Evolutionary conservation across 2,888 invertebrate species (phyloP).

Genomic region (Scaptomyza flava): DNA sequence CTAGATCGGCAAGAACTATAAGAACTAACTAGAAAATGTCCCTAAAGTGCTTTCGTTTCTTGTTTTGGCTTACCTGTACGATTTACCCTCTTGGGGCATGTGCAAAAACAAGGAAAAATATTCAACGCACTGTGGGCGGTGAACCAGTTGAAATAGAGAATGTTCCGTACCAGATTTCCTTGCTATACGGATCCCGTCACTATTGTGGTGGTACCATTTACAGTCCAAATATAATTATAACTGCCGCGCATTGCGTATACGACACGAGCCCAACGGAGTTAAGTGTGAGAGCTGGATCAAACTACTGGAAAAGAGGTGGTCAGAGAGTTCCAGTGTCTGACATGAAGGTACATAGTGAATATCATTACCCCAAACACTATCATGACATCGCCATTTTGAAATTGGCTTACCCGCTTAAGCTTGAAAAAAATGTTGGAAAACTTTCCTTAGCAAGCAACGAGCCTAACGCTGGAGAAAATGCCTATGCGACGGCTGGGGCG

Average conservation of each 20-base stretch:
- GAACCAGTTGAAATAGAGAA: too few species aligned
- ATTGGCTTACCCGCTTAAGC: too few species aligned
- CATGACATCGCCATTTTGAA: neutral
- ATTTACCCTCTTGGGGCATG: too few species aligned
- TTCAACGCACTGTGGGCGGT: too few species aligned
- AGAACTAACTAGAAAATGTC: neutral
- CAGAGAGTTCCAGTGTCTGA: neutral
- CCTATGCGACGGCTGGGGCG: too few species aligned
- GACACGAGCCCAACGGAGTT: rapidly evolving
- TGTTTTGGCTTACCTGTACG: neutral
- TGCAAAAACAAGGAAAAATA: too few species aligned
- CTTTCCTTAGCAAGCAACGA: too few species aligned
- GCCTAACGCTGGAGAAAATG: too few species aligned
- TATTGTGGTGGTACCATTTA: neutral
- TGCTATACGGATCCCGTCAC: neutral
- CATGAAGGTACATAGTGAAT: neutral
- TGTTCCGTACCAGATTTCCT: neutral
- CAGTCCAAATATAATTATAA: neutral
- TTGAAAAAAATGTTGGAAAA: too few species aligned
- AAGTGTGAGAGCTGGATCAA: neutral
- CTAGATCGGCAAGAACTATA: neutral
- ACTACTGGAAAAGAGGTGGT: neutral
- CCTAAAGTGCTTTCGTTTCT: neutral
- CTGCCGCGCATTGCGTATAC: neutral
- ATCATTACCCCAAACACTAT: neutral